These are phyloP conservation scores for Brachionichthys hirsutus DNA, from an alignment of 2,113 vertebrate genomes.

Conservation along the genomic window DNA sequence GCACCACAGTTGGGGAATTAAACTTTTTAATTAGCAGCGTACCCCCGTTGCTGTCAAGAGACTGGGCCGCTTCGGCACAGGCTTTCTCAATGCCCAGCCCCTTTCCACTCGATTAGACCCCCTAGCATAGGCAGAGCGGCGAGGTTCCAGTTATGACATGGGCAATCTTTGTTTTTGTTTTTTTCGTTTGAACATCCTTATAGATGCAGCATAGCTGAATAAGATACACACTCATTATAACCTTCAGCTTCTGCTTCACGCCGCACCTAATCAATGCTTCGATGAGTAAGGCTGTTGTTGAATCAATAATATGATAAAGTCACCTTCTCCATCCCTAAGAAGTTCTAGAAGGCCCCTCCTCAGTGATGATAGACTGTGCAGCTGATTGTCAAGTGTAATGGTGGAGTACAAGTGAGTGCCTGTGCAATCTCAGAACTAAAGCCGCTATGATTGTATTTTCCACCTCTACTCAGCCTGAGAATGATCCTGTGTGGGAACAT, in stretches of 20 bases:
- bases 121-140: conserved; percentile 25
- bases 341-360: conserved; percentile 7
- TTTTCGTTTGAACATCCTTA: conserved; percentile 53
- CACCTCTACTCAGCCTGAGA: not conserved
- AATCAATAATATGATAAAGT: conserved; percentile 8
- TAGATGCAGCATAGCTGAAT: conserved; percentile 16
- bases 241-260: not conserved
- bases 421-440: not conserved
- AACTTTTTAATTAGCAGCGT: conserved; percentile 80
- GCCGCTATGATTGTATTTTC: not conserved
- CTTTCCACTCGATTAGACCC: conserved; percentile 61
- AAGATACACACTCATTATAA: conserved; percentile 26
- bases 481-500: not conserved
- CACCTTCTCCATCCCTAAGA: not conserved
- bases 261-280: conserved; percentile 2
- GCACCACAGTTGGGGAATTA: conserved; percentile 72
- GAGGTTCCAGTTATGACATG: conserved; percentile 48
- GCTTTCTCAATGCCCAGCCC: conserved; percentile 54
- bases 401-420: not conserved
- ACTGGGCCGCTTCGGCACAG: conserved; percentile 56
- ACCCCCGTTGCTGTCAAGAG: conserved; percentile 63
- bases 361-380: conserved; percentile 13
- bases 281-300: not conserved
- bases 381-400: conserved; percentile 26
- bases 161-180: conserved; percentile 55